Conservation (phyloP, 1,140 invertebrate genomes). For the Drosophila insularis region DNA sequence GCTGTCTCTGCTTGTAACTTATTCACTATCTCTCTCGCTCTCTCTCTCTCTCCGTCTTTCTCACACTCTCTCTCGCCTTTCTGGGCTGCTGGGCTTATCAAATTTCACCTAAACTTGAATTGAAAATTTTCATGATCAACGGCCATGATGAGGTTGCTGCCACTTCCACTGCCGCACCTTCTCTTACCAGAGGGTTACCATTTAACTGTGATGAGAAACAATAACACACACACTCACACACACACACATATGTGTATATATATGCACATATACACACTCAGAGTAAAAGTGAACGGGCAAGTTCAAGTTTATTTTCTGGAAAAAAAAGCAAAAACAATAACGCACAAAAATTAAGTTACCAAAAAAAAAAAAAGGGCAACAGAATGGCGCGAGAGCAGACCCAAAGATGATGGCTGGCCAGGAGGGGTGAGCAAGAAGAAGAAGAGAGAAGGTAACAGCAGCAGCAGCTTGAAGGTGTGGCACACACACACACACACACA, state of each 20-base stretch:
- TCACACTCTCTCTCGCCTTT: slow-evolving; percentile 1
- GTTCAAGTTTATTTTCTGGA: slow-evolving; percentile 80
- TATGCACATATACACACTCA: slow-evolving; percentile 6
- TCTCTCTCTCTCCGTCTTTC: slow-evolving; percentile 2
- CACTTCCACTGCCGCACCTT: slow-evolving; percentile 28
- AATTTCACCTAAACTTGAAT: slow-evolving; percentile 82
- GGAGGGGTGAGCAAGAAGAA: slow-evolving; percentile 11
- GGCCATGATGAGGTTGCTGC: slow-evolving; percentile 52
- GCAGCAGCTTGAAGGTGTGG: slow-evolving; percentile 46
- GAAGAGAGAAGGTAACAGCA: slow-evolving; percentile 14
- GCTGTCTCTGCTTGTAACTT: background rate
- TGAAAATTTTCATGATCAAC: slow-evolving; percentile 81
- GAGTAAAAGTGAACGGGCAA: slow-evolving; percentile 81
- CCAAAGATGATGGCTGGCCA: slow-evolving; percentile 15
- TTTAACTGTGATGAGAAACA: slow-evolving; percentile 49
- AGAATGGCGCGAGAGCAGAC: slow-evolving; percentile 51
- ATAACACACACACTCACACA: slow-evolving; percentile 25
- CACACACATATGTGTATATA: slow-evolving; percentile 11
- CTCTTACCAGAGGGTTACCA: slow-evolving; percentile 29
- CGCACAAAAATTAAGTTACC: slow-evolving; percentile 66
- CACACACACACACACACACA: slow-evolving; percentile 25
- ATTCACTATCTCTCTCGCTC: background rate
- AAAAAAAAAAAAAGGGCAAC: slow-evolving; percentile 62
- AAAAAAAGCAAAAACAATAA: slow-evolving; percentile 47
- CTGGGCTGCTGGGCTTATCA: slow-evolving; percentile 50